Base-by-base conservation (phyloP, 92 coral and sea anemone species). In the Blastomussa wellsi region DNA sequence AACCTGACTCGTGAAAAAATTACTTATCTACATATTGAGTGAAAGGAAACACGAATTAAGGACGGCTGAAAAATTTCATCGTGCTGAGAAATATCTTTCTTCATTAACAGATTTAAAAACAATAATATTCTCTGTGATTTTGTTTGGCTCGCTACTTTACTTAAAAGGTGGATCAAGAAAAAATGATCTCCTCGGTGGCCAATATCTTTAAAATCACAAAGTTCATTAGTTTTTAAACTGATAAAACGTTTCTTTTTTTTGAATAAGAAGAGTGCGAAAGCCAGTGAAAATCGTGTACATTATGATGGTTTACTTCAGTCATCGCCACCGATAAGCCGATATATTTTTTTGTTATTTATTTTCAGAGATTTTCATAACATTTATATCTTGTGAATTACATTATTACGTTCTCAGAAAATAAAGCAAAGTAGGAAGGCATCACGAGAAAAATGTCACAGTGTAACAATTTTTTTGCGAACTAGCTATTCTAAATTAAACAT, bases 401-500 rank as follows among this genome's bases (percentile, higher is more conserved):
- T 52, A 52, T 70, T 36, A 32, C 53, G 19, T 16, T 48, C 13
- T 44, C 26, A 29, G 79, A 48, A 48, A 48, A 37, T 7, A 57
- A 78, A 57, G 39, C 19, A 66, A 64, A 31, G 14, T 29, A 47
- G 75, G 84, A 42, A 42, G 66, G 14, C 15, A 47, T 65, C 84
- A 80, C 84, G 84, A 80, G 75, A 80, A 66, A 44, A 80, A 44
- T 53, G 13, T 37, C 37, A 70, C 75, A 37, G 37, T 33, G 48
- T 70, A 36, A 22, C 74, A 68, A 67, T 1, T 57, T 68, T 33
- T 35, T 68, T 9, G 0, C 20, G 41, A 67, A 67, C 17, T 67
- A 29, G 37, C 19, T 5, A 4, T 31, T 76, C 33, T 17, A 76
- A 51, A 15, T 29, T 29, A 13, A 28, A 47, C 24, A 47, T 7